Evolutionary conservation across 2,797 vertebrate genomes (phyloP).

Genomic region (Halcyon badia): DNA sequence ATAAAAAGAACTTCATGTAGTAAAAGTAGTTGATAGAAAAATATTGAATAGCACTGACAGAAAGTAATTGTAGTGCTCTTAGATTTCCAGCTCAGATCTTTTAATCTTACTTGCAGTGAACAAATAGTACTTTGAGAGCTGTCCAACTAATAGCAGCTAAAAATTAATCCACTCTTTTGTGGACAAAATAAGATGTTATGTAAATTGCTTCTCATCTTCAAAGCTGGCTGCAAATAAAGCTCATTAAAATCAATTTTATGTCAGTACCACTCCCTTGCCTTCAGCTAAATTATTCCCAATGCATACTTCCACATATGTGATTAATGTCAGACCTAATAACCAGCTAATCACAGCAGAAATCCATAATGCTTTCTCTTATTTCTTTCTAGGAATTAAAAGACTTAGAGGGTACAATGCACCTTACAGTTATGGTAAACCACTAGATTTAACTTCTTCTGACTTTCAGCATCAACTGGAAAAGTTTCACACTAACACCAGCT

Average conservation of each 20-base stretch:
- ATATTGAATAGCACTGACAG: background rate
- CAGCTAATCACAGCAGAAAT: background rate
- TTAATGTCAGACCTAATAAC: background rate
- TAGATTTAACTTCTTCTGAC: background rate
- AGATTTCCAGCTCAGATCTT: background rate
- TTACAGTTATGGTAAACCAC: background rate
- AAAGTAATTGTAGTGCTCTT: background rate
- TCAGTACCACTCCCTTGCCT: background rate
- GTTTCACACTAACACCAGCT: background rate
- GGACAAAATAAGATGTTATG: background rate
- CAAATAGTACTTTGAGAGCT: background rate
- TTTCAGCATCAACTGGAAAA: background rate
- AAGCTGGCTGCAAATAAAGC: background rate
- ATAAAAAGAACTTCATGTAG: background rate
- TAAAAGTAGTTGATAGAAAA: background rate
- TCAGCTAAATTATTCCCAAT: background rate
- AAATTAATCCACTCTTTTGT: background rate
- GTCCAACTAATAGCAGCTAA: background rate
- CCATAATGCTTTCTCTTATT: background rate
- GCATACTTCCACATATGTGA: background rate
- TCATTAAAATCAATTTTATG: constrained; percentile 13
- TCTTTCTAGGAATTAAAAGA: background rate
- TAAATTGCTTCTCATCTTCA: background rate
- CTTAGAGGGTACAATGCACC: background rate
- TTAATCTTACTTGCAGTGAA: background rate